Base-by-base conservation (phyloP, 2,797 vertebrate species). In the Antrozous pallidus region DNA sequence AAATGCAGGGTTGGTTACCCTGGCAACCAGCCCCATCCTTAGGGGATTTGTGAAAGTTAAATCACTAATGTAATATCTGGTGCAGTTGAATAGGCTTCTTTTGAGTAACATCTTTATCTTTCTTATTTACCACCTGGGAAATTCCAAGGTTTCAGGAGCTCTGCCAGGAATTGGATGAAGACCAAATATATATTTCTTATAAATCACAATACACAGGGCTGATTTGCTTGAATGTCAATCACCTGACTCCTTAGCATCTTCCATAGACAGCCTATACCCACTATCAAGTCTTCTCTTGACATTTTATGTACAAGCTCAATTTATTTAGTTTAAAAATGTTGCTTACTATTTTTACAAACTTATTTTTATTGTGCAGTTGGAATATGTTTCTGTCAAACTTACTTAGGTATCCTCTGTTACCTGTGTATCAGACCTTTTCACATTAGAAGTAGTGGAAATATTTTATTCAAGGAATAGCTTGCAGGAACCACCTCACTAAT, bases 141-240 rank as follows among this genome's bases (percentile, higher is more conserved):
- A 80, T 92, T 61, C 91, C 83, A 87, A 87, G 75, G 36, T 87
- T 79, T 83, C 63, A 42, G 42, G 75, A 87, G 42, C 42, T 80
- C 54, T 54, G 45, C 63, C 73, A 70, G 82, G 63, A 81, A 54
- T 73, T 56, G 31, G 38, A 54, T 31, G 45, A 88, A 88, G 36
- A 73, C 31, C 31, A 80, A 92, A 80, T 36, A 51, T 63, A 3
- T 71, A 70, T 79, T 80, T 73, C 22, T 92, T 63, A 24, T 88
- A 45, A 36, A 36, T 74, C 75, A 81, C 56, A 88, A 3, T 65
- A 45, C 56, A 54, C 75, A 65, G 18, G 18, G 9, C n/a, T 82
- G 2, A 18, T 74, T 74, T 91, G n/a, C 45, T 40, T 33, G 26
- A n/a, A 51, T 63, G 56, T 47, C 49, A 20, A 56, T 45, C 56